phyloP scores from a whole-genome alignment of 2,797 vertebrate species.

The Morelia viridis region DNA sequence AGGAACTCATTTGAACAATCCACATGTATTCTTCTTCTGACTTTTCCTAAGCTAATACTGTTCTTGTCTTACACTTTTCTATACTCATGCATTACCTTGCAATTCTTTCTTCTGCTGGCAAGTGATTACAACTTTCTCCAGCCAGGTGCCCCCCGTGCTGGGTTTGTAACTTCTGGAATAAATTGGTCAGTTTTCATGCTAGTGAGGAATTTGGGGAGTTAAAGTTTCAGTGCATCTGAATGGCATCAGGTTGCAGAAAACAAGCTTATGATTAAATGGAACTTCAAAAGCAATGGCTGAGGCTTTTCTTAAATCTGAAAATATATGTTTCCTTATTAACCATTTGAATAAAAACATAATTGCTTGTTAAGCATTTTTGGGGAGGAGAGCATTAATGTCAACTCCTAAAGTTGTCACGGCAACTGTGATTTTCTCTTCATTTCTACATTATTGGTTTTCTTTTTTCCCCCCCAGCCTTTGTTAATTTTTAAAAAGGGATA shows the following conservation, averaged over 20 bases:
- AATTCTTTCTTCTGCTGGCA: conserved; percentile 44
- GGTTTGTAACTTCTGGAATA: background rate
- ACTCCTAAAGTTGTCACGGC: background rate
- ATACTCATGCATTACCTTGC: conserved; percentile 7
- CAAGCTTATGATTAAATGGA: conserved; percentile 18
- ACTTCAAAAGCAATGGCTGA: conserved; percentile 29
- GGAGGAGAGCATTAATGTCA: conserved; percentile 29
- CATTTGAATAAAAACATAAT: conserved; percentile 32
- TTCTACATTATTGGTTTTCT: conserved; percentile 33
- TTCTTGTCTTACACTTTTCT: conserved; percentile 37
- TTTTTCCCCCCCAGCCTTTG: background rate
- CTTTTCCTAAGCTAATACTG: conserved; percentile 60
- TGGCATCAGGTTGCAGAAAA: background rate
- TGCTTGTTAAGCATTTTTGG: conserved; percentile 36
- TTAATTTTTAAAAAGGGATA: conserved; percentile 27
- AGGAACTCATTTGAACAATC: conserved; percentile 34
- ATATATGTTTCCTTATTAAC: conserved; percentile 52
- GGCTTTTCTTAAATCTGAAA: conserved; percentile 47
- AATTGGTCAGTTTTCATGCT: background rate
- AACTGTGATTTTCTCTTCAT: conserved; percentile 13
- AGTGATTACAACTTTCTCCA: background rate
- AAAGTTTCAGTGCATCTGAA: background rate
- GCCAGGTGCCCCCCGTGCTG: background rate
- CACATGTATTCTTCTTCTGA: conserved; percentile 50
- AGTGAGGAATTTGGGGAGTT: background rate